Conservation (phyloP, 2,797 vertebrate species). For the Chelonia mydas region DNA sequence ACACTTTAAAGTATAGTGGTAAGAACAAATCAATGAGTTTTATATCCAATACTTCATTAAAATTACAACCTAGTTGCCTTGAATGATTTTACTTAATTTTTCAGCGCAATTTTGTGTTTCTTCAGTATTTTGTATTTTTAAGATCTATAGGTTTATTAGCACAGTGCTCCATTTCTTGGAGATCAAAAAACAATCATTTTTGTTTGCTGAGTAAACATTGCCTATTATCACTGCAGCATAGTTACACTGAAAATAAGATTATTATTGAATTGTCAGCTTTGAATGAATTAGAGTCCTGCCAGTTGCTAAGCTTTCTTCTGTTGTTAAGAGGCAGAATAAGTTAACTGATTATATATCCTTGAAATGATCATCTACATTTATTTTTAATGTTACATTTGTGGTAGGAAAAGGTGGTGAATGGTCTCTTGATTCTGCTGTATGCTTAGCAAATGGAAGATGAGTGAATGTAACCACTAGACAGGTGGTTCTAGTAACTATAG, state of each 20-base stretch:
- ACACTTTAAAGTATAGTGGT: neutral
- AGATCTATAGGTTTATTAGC: neutral
- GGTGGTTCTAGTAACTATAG: neutral
- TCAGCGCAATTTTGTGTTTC: neutral
- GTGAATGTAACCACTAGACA: neutral
- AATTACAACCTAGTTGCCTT: neutral
- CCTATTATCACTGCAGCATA: neutral
- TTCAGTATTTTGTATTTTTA: neutral
- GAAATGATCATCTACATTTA: neutral
- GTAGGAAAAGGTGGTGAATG: neutral
- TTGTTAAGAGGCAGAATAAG: conserved; percentile 14
- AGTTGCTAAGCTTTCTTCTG: neutral
- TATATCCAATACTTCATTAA: neutral
- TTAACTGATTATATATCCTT: conserved; percentile 13
- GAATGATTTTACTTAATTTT: neutral
- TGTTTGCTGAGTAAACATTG: neutral
- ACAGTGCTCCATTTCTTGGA: neutral
- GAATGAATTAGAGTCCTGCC: neutral
- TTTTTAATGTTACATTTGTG: conserved; percentile 7
- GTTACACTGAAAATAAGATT: neutral
- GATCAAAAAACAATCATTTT: neutral
- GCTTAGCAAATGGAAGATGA: conserved; percentile 18
- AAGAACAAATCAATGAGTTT: neutral
- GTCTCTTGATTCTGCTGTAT: conserved; percentile 9
- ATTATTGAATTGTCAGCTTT: neutral